Evolutionary conservation across 2,113 vertebrate species (phyloP).

Genomic region (Limanda limanda): DNA sequence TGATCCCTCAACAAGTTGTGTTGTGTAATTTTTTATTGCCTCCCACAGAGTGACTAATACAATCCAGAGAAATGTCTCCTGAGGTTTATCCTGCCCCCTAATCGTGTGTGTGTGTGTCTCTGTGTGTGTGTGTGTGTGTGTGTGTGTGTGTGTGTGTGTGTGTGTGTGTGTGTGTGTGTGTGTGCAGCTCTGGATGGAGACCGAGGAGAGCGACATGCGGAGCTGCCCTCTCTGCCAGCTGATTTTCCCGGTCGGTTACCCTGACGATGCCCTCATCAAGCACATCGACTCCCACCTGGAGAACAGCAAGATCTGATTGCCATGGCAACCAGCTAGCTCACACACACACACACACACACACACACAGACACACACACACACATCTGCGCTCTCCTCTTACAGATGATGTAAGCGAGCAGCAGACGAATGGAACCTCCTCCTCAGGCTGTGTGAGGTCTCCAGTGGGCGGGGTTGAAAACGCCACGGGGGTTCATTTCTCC

Average conservation of each 20-base stretch:
- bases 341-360: slow-evolving; percentile 31
- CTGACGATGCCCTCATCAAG: slow-evolving; percentile 97
- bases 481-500: not conserved
- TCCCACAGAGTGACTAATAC: slow-evolving; percentile 53
- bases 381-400: slow-evolving; percentile 43
- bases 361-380: slow-evolving; percentile 40
- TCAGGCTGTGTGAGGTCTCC: not conserved
- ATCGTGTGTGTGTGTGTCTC: slow-evolving; percentile 15
- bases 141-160: slow-evolving; percentile 14
- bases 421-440: not conserved
- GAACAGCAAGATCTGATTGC: slow-evolving; percentile 96
- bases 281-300: slow-evolving; percentile 99
- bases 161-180: slow-evolving; percentile 29
- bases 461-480: slow-evolving; percentile 14
- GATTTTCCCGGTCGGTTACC: slow-evolving; percentile 95
- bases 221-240: slow-evolving; percentile 97
- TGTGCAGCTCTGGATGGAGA: slow-evolving; percentile 96
- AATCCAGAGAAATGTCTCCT: not conserved
- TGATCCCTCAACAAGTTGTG: slow-evolving; percentile 16
- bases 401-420: slow-evolving; percentile 45
- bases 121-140: slow-evolving; percentile 23
- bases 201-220: slow-evolving; percentile 93
- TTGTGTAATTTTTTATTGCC: slow-evolving; percentile 13
- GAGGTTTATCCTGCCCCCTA: slow-evolving; percentile 11
- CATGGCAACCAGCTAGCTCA: slow-evolving; percentile 42